These are phyloP conservation scores for Casuarius casuarius DNA, from an alignment of 2,113 vertebrate species.

Conservation along the genomic window DNA sequence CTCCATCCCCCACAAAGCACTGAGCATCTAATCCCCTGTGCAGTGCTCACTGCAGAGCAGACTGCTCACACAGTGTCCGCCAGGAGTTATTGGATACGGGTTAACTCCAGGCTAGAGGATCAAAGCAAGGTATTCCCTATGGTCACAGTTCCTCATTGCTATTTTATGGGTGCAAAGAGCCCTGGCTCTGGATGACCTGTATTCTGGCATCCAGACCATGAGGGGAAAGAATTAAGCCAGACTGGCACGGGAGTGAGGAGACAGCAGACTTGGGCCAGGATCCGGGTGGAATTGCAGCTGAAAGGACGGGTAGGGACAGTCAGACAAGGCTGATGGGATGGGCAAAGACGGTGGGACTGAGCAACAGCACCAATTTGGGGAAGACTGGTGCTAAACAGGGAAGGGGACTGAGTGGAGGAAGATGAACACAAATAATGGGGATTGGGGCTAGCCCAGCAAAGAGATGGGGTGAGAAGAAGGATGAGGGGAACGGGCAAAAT, in stretches of 20 bases:
- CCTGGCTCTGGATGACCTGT: not conserved
- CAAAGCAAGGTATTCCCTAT: rapidly evolving
- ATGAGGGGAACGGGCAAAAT: not conserved
- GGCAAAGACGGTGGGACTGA: not conserved
- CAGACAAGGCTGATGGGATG: not conserved
- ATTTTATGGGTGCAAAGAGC: not conserved
- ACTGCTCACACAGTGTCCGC: not conserved
- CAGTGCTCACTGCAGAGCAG: not conserved
- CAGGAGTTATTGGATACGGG: rapidly evolving
- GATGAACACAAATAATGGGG: not conserved
- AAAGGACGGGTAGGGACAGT: not conserved
- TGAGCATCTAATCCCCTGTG: not conserved
- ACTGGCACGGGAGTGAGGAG: not conserved
- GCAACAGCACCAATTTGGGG: not conserved
- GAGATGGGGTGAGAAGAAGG: not conserved
- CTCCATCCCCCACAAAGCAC: rapidly evolving
- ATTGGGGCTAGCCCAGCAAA: not conserved
- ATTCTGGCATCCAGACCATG: not conserved
- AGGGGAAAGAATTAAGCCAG: not conserved
- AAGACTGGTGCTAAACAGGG: not conserved
- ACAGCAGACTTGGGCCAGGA: not conserved
- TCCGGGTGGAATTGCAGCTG: not conserved
- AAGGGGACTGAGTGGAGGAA: not conserved
- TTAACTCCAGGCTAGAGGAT: not conserved
- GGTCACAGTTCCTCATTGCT: not conserved